Percentiles rank a stretch among this genome's conserved stretches.
These are phyloP conservation scores for Ctenopoma multispine DNA, from an alignment of 2,797 vertebrate species.

Conservation along the genomic window DNA sequence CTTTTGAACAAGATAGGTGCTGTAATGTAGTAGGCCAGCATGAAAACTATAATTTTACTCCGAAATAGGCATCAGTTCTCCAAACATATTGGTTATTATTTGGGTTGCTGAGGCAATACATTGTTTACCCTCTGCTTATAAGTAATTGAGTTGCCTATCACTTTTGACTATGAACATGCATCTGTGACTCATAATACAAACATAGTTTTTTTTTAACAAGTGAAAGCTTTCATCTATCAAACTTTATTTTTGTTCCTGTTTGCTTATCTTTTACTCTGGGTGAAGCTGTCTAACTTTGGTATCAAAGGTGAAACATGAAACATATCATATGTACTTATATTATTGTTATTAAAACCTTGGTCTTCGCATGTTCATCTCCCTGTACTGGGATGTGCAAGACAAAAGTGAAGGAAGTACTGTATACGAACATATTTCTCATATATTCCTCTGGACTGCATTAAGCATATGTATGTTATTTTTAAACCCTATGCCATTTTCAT, in stretches of 20 bases:
- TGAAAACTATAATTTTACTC: neutral
- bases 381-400: neutral
- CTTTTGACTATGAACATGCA: neutral
- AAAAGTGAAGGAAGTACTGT: neutral
- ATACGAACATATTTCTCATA: constrained; percentile 17
- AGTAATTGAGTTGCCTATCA: neutral
- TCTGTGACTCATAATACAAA: neutral
- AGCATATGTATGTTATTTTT: constrained; percentile 13
- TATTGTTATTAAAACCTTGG: neutral
- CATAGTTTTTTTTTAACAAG: neutral
- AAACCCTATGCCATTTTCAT: constrained; percentile 1
- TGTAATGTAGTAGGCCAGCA: no score
- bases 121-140: neutral
- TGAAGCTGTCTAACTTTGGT: neutral
- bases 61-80: neutral
- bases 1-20: neutral
- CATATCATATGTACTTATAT: neutral
- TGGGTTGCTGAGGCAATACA: neutral
- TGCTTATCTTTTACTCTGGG: neutral
- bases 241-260: neutral
- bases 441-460: constrained; percentile 4
- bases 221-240: neutral
- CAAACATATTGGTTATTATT: neutral
- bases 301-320: neutral
- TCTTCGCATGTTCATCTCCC: neutral